These are phyloP conservation scores for Ariopsis seemanni DNA, from an alignment of 2,113 vertebrate species.

Conservation along the genomic window DNA sequence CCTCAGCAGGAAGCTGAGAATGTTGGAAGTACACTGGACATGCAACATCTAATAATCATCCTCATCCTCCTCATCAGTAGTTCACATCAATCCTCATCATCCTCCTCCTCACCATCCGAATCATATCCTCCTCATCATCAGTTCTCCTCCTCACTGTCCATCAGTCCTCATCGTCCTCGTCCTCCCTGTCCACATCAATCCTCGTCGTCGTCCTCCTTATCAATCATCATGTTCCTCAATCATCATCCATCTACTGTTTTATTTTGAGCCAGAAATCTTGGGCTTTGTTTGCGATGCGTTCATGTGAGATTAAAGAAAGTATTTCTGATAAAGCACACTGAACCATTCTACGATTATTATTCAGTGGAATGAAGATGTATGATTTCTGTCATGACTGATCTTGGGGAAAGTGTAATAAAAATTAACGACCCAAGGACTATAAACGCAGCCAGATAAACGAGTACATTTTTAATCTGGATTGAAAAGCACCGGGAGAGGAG, in stretches of 20 bases:
- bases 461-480: not conserved
- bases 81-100: too few relatives aligned
- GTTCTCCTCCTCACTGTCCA: too few relatives aligned
- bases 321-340: not conserved
- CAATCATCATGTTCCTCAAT: too few relatives aligned
- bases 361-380: not conserved
- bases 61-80: too few relatives aligned
- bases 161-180: too few relatives aligned
- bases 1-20: not conserved
- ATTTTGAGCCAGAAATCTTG: not conserved
- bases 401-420: not conserved
- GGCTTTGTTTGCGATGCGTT: not conserved
- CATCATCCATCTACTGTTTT: not conserved
- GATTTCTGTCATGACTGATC: not conserved
- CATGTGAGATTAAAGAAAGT: not conserved
- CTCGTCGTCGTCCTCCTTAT: too few relatives aligned
- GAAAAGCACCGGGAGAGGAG: not conserved
- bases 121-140: too few relatives aligned
- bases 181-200: too few relatives aligned
- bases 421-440: not conserved
- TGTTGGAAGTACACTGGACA: not conserved
- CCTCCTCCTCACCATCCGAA: too few relatives aligned
- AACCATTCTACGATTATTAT: not conserved
- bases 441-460: not conserved
- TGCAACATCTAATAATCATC: not conserved